Conservation (phyloP, 2,113 vertebrate genomes). For the Girardinichthys multiradiatus region DNA sequence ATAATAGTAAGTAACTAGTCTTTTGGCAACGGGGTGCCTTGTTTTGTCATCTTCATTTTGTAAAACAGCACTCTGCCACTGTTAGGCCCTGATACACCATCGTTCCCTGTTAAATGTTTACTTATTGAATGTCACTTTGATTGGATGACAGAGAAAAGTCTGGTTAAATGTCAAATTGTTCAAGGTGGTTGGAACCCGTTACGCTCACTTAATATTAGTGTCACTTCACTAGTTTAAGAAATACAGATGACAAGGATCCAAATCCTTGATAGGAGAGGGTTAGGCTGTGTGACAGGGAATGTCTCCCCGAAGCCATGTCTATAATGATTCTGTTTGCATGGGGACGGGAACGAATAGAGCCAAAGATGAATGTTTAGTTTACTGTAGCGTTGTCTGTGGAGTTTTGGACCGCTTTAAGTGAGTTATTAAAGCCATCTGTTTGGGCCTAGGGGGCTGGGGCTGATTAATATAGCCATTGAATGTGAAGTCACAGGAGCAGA, state of each 20-base stretch:
- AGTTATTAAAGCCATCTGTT: constrained; percentile 80
- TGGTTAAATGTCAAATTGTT: constrained; percentile 52
- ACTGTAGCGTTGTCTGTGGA: constrained; percentile 71
- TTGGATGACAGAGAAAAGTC: constrained; percentile 4
- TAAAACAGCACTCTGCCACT: constrained; percentile 2
- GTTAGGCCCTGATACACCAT: background rate
- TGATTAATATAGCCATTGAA: constrained; percentile 84
- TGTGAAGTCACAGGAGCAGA: constrained; percentile 71
- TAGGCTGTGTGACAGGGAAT: constrained; percentile 65
- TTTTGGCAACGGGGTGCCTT: background rate
- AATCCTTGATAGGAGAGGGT: constrained; percentile 48
- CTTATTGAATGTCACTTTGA: constrained; percentile 50
- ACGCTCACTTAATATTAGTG: constrained; percentile 62
- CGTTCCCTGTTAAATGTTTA: constrained; percentile 14
- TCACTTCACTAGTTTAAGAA: constrained; percentile 64
- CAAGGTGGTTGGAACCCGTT: constrained; percentile 54
- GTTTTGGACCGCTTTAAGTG: constrained; percentile 73
- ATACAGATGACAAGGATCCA: constrained; percentile 63
- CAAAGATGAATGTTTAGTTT: constrained; percentile 75
- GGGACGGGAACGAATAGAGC: constrained; percentile 62
- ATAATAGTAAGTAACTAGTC: background rate
- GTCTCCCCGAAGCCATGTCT: constrained; percentile 64
- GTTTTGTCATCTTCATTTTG: constrained; percentile 1
- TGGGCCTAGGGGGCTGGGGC: constrained; percentile 71
- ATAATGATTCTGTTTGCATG: constrained; percentile 72